A percentile compares a stretch with the other conserved stretches of the same genome.
Evolutionary conservation across 1,140 invertebrate genomes (phyloP).

Genomic region (Pectinophora gossypiella): DNA sequence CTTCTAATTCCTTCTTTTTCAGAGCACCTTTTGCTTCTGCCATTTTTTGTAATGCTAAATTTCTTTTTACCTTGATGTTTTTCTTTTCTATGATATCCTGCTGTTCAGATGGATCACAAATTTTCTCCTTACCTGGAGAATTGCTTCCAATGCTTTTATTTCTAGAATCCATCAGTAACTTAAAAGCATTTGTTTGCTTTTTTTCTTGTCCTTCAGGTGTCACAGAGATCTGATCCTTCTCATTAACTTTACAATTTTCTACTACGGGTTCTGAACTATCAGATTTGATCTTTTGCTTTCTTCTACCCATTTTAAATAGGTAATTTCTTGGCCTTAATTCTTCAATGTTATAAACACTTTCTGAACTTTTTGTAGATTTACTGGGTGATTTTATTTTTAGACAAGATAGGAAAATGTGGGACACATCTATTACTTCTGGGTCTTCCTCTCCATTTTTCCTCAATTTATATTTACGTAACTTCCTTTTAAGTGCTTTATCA

Average conservation of each 20-base stretch:
- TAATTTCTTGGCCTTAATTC: slow-evolving; percentile 40
- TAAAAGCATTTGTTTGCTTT: slow-evolving; percentile 75
- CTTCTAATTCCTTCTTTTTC: slow-evolving; percentile 76
- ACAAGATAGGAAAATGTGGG: slow-evolving; percentile 36
- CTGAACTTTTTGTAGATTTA: not conserved
- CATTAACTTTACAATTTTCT: not conserved
- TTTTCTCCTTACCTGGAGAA: slow-evolving; percentile 74
- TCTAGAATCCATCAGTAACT: slow-evolving; percentile 79
- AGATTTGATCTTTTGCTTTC: slow-evolving; percentile 21
- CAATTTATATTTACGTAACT: slow-evolving; percentile 60
- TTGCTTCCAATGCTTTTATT: slow-evolving; percentile 79
- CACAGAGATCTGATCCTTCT: not conserved
- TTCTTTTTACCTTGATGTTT: slow-evolving; percentile 67
- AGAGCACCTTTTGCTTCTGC: slow-evolving; percentile 75
- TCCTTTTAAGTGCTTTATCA: slow-evolving; percentile 45
- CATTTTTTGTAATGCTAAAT: slow-evolving; percentile 76
- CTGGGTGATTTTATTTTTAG: slow-evolving; percentile 49
- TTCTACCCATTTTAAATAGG: slow-evolving; percentile 53
- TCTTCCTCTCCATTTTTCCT: slow-evolving; percentile 57
- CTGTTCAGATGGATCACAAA: slow-evolving; percentile 21
- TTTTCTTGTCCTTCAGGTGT: slow-evolving; percentile 19
- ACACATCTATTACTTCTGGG: slow-evolving; percentile 57
- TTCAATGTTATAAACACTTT: slow-evolving; percentile 9
- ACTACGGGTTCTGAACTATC: slow-evolving; percentile 1
- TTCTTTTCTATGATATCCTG: slow-evolving; percentile 42